Conservation (phyloP, 2,888 invertebrate genomes). For the Onchidella celtica region DNA sequence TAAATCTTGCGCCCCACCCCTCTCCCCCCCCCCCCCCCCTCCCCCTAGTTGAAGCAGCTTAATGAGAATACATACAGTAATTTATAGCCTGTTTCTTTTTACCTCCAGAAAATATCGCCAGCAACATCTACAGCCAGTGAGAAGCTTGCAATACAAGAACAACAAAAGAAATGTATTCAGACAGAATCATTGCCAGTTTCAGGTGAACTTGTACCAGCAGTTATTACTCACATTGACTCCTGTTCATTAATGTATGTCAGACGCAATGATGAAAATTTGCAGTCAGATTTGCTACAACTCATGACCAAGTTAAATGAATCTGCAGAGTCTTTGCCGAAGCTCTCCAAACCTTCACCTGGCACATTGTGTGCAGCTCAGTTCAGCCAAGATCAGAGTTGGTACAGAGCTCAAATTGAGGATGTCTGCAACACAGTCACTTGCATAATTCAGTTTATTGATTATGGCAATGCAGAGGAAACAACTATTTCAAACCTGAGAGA, state of each 20-base stretch:
- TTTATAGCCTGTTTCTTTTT: no score
- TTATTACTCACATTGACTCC: conserved; percentile 33
- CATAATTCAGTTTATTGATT: conserved; percentile 48
- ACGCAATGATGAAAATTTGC: background rate
- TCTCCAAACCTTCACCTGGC: conserved; percentile 53
- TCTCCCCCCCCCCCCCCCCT: no score
- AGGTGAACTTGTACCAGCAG: conserved; percentile 9
- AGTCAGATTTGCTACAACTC: conserved; percentile 1
- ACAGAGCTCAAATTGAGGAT: conserved; percentile 34
- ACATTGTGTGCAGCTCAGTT: conserved; percentile 61
- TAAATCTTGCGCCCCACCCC: no score
- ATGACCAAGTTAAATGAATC: conserved; percentile 10
- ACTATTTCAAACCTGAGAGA: conserved; percentile 49
- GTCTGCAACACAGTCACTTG: background rate
- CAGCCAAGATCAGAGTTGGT: conserved; percentile 54
- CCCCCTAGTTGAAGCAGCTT: no score
- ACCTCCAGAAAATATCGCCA: background rate
- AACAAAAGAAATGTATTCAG: no score
- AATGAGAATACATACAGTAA: no score
- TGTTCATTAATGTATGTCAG: conserved; percentile 10
- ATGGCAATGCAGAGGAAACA: conserved; percentile 41
- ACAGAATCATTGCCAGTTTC: conserved; percentile 21
- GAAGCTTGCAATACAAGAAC: background rate
- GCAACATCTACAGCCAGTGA: background rate
- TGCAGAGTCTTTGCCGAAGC: background rate